These are phyloP conservation scores for Falco rusticolus DNA, from an alignment of 2,797 vertebrate species.

Conservation along the genomic window DNA sequence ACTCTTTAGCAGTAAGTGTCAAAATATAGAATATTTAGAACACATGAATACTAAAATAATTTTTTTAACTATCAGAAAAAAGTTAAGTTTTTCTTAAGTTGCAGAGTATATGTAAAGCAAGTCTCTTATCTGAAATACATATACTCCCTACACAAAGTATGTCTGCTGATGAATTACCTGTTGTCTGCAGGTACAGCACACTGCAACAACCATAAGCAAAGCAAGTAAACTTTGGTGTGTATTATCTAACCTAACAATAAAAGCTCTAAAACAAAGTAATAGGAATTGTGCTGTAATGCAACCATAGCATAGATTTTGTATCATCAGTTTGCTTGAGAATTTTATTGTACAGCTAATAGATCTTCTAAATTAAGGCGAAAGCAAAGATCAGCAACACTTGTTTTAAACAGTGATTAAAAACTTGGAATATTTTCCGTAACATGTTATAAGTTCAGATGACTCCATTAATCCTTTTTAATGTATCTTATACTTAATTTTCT, in stretches of 20 bases:
- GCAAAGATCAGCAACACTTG: not conserved
- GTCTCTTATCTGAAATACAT: not conserved
- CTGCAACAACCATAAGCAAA: not conserved
- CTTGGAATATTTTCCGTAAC: not conserved
- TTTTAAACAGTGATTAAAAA: not conserved
- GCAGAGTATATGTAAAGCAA: not conserved
- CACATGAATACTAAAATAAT: not conserved
- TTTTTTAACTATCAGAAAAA: not conserved
- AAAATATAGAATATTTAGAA: constrained; percentile 25
- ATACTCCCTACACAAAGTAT: not conserved
- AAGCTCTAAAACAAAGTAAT: not conserved
- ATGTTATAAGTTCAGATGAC: not conserved
- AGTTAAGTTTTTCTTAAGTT: not conserved
- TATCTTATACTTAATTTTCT: not conserved
- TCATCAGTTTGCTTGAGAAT: not conserved
- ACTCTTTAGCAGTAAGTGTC: constrained; percentile 14
- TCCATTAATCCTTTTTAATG: not conserved
- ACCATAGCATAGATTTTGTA: not conserved
- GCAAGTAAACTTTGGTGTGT: not conserved
- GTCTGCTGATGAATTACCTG: not conserved
- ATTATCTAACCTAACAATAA: not conserved
- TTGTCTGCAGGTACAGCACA: not conserved
- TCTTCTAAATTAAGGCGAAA: not conserved
- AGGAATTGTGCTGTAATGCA: not conserved
- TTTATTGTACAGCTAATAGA: not conserved